Base-by-base conservation (phyloP, 2,797 vertebrate genomes). In the Acipenser ruthenus region DNA sequence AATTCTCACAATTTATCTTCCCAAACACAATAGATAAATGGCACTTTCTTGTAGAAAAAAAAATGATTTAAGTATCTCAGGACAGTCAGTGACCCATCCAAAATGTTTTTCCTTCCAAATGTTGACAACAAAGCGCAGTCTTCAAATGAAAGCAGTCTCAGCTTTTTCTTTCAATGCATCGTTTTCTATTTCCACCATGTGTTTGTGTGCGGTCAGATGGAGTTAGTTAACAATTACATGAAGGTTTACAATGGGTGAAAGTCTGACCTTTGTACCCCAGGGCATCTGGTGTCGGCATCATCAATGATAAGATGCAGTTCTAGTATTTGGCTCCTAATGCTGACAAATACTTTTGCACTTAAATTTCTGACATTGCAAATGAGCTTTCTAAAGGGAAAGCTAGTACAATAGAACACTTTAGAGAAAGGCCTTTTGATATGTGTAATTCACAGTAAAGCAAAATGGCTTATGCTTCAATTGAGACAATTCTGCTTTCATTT, bases 181-280 rank as follows among this genome's bases (percentile, higher is more conserved):
- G 6, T 18, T 10, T 62, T 37, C 53, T n/a, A 4, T 55, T n/a
- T 55, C 53, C n/a, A n/a, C 53, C 7, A 8, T 6, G 53, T 37
- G 7, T 62, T 7, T 62, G 60, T 50, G 63, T 64, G 50, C 49
- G 50, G 50, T 64, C 48, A 51, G 6, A 10, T 37, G 6, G n/a
- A 6, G 12, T 49, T 50, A 13, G 48, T 64, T 64, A 64, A 49
- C 48, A 12, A 64, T 64, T 64, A 37, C 18, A 49, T 6, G 11
- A 18, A 60, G 8, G 18, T 37, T 62, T 10, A 8, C 60, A 51
- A 64, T 50, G 50, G 63, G n/a, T 64, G 63, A 64, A 64, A 64
- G 63, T 49, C 5, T 64, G 47, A 50, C 48, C 63, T 15, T 64
- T 37, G 8, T 15, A 13, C 63, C 63, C 12, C 9, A 51, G 11